These are phyloP conservation scores for Latrodectus hesperus DNA, from an alignment of 2,888 invertebrate species.

Conservation along the genomic window DNA sequence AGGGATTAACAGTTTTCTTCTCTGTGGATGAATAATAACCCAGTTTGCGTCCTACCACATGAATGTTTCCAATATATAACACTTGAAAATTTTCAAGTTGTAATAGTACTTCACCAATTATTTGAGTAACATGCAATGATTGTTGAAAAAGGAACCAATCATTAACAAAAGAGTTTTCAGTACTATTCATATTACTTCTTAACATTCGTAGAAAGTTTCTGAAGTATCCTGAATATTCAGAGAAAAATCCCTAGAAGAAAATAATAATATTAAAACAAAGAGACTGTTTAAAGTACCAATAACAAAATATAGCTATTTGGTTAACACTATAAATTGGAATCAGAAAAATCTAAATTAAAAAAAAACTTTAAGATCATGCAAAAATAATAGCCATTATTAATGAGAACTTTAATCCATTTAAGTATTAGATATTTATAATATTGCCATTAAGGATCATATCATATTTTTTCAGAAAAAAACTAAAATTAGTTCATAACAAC, in stretches of 20 bases:
- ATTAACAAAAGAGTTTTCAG: conserved; percentile 78
- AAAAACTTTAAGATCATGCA: too few relatives aligned
- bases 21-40: conserved; percentile 72
- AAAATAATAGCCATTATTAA: too few relatives aligned
- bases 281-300: too few relatives aligned
- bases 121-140: conserved; percentile 75
- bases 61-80: conserved; percentile 79
- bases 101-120: conserved; percentile 80
- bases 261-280: too few relatives aligned
- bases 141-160: conserved; percentile 81
- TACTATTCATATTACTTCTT: conserved; percentile 75
- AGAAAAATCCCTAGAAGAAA: conserved; percentile 34
- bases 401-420: too few relatives aligned
- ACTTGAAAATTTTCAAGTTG: conserved; percentile 83
- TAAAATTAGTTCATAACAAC: too few relatives aligned
- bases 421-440: too few relatives aligned
- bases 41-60: conserved; percentile 76
- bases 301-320: too few relatives aligned
- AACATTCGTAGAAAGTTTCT: conserved; percentile 81
- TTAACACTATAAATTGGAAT: too few relatives aligned
- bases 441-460: too few relatives aligned
- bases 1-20: conserved; percentile 44
- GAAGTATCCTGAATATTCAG: conserved; percentile 81
- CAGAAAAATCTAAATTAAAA: too few relatives aligned
- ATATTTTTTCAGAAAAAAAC: too few relatives aligned